These are phyloP conservation scores for Pinna nobilis DNA, from an alignment of 1,140 invertebrate species.

Conservation along the genomic window DNA sequence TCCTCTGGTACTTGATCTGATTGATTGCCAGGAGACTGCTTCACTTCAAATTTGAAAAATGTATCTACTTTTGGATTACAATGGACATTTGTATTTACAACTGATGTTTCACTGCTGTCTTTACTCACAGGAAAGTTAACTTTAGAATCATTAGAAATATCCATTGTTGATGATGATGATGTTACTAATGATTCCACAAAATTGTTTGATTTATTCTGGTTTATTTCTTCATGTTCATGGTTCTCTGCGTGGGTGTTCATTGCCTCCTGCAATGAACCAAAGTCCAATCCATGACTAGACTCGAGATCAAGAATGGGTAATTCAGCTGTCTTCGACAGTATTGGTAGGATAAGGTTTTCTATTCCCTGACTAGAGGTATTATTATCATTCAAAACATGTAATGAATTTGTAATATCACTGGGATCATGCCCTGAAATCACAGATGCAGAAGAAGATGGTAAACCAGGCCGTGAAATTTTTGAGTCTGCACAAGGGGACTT, in stretches of 20 bases:
- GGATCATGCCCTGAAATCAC: conserved; percentile 10
- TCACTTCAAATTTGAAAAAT: too few species aligned
- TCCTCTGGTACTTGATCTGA: too few species aligned
- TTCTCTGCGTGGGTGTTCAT: not conserved
- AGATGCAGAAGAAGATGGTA: conserved; percentile 15
- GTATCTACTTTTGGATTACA: too few species aligned
- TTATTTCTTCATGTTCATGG: not conserved
- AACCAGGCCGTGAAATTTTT: not conserved
- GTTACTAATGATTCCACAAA: conserved; percentile 4
- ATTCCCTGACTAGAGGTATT: conserved; percentile 18
- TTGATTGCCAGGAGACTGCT: too few species aligned
- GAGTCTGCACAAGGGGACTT: conserved; percentile 6
- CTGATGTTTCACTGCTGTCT: not conserved
- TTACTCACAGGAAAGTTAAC: not conserved
- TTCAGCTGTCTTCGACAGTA: conserved; percentile 9
- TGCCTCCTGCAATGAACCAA: not conserved
- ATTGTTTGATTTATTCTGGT: conserved; percentile 12
- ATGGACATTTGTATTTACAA: too few species aligned
- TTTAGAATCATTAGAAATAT: not conserved
- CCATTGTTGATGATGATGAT: not conserved
- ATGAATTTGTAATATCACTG: conserved; percentile 4
- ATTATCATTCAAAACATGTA: conserved; percentile 10
- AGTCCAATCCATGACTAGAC: conserved; percentile 19
- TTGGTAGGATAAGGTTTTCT: conserved; percentile 7
- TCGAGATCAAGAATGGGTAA: conserved; percentile 6